A percentile compares a stretch with the other conserved stretches of the same genome.
phyloP scores from a whole-genome alignment of 2,113 vertebrate species.

The Urocitellus parryii region DNA sequence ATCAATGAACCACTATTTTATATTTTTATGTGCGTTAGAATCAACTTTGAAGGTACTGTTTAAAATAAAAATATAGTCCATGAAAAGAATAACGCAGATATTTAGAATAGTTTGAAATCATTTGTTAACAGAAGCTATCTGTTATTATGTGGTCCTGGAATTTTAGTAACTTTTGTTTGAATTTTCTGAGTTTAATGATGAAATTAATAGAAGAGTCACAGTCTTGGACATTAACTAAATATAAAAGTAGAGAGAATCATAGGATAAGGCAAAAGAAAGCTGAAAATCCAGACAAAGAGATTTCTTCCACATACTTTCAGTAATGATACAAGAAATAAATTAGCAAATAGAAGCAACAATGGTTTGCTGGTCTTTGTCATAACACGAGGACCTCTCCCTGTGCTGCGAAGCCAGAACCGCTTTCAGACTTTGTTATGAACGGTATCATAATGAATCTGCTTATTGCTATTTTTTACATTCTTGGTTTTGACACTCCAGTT shows the following conservation, averaged over 20 bases:
- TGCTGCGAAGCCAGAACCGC: not conserved
- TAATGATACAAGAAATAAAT: not conserved
- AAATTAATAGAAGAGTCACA: conserved; percentile 35
- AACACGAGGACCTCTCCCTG: not conserved
- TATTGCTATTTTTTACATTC: not conserved
- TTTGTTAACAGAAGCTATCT: conserved; percentile 12
- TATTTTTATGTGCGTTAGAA: conserved; percentile 74
- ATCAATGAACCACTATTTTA: conserved; percentile 82
- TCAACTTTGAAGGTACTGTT: conserved; percentile 82
- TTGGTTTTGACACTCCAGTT: not conserved
- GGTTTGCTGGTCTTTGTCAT: not conserved
- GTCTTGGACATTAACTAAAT: not conserved
- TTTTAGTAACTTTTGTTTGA: not conserved
- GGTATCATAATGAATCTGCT: not conserved
- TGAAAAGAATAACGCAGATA: conserved; percentile 50
- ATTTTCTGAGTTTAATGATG: conserved; percentile 31
- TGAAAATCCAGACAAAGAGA: not conserved
- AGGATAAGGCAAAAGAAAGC: not conserved
- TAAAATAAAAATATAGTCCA: conserved; percentile 41
- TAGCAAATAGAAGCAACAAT: not conserved
- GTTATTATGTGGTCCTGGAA: not conserved
- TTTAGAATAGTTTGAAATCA: conserved; percentile 40
- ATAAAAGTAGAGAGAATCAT: conserved; percentile 17
- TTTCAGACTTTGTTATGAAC: conserved; percentile 4
- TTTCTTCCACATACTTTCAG: not conserved